Evolutionary conservation across 2,113 vertebrate genomes (phyloP).

Genomic region (Melanocharis versteri): DNA sequence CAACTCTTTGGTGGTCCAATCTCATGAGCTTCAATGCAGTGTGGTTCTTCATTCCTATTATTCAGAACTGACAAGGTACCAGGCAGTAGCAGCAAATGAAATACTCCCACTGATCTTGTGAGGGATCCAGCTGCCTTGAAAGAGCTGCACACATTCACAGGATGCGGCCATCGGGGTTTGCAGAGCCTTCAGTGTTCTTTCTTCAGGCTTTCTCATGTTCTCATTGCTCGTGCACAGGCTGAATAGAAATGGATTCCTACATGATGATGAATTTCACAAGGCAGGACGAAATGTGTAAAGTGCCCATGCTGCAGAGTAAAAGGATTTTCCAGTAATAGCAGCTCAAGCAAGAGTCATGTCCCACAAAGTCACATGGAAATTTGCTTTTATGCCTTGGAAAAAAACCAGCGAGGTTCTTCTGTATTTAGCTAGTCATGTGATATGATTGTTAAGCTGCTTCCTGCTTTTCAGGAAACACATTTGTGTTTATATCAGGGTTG

Average conservation of each 20-base stretch:
- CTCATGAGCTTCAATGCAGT: neutral
- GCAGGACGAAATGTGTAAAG: neutral
- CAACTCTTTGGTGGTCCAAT: neutral
- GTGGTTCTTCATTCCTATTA: neutral
- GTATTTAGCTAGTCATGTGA: constrained; percentile 42
- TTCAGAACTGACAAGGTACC: neutral
- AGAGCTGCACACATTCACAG: neutral
- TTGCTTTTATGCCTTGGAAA: constrained; percentile 24
- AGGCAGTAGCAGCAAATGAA: neutral
- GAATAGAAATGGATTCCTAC: neutral
- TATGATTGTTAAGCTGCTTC: constrained; percentile 53
- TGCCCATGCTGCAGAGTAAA: neutral
- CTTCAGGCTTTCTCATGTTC: neutral
- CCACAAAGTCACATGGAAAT: constrained; percentile 22
- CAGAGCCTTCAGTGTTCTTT: neutral
- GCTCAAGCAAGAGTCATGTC: neutral
- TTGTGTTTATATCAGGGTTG: neutral
- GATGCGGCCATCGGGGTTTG: neutral
- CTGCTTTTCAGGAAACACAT: constrained; percentile 60
- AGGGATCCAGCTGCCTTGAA: neutral
- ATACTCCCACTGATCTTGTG: neutral
- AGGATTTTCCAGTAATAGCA: neutral
- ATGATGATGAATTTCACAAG: neutral
- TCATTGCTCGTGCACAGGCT: neutral
- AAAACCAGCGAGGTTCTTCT: neutral